These are phyloP conservation scores for Rhamphomyia laevipes DNA, from an alignment of 2,888 invertebrate species.

Conservation along the genomic window DNA sequence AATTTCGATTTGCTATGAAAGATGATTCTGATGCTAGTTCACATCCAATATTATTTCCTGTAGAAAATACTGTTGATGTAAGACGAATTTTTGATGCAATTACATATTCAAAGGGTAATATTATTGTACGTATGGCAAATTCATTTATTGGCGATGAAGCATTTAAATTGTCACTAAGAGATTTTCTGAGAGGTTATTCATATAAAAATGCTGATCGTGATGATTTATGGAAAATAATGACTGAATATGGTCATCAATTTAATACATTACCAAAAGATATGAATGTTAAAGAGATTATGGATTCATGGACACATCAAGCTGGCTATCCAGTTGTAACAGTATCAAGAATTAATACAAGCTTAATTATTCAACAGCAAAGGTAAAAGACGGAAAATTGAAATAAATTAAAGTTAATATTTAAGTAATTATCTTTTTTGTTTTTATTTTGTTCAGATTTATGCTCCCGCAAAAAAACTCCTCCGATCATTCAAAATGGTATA, in stretches of 20 bases:
- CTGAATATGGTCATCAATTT: constrained; percentile 41
- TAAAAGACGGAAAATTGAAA: background rate
- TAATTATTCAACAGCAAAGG: constrained; percentile 30
- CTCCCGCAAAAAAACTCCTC: constrained; percentile 27
- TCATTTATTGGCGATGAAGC: constrained; percentile 52
- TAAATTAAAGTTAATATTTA: background rate
- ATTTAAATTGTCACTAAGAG: constrained; percentile 43
- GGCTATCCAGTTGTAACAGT: constrained; percentile 56
- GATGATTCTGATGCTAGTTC: constrained; percentile 50
- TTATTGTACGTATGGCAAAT: constrained; percentile 60
- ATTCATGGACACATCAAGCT: constrained; percentile 53
- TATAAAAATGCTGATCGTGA: constrained; percentile 48
- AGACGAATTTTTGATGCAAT: constrained; percentile 57
- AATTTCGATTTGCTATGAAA: constrained; percentile 45
- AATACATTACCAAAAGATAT: constrained; percentile 34
- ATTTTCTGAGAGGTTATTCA: constrained; percentile 41
- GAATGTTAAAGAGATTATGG: constrained; percentile 49
- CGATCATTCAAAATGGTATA: constrained; percentile 30
- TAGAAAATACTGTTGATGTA: constrained; percentile 49
- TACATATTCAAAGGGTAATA: constrained; percentile 62
- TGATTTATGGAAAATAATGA: constrained; percentile 56
- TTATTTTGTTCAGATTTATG: constrained; percentile 19
- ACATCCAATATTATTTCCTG: constrained; percentile 52
- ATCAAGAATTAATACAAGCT: constrained; percentile 32
- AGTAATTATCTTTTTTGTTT: background rate